Conservation (phyloP, 92 coral and sea anemone genomes). For the Parazoanthus atlanticus region DNA sequence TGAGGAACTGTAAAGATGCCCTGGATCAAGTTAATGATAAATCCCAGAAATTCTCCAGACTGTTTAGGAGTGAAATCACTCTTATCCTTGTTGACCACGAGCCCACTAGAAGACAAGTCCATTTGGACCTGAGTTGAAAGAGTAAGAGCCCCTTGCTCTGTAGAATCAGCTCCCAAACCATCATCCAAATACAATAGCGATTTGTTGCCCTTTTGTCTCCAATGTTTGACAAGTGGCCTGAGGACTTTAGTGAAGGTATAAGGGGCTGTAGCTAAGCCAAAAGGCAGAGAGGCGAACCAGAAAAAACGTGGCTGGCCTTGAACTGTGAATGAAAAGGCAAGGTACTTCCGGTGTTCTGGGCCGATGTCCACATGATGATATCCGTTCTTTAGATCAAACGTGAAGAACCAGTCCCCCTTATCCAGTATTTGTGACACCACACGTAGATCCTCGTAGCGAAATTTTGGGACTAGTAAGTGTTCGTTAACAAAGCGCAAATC, state of each 20-base stretch:
- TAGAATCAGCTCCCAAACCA: slow-evolving; percentile 5
- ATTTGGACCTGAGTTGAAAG: background rate
- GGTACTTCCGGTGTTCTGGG: slow-evolving; percentile 16
- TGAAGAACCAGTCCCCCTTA: slow-evolving; percentile 7
- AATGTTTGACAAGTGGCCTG: background rate
- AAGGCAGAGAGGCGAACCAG: background rate
- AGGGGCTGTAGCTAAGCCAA: background rate
- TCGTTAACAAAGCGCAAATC: slow-evolving; percentile 1
- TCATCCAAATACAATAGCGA: slow-evolving; percentile 54
- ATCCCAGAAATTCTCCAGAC: background rate
- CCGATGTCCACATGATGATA: slow-evolving; percentile 37
- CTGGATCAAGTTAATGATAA: background rate
- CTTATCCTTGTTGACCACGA: background rate
- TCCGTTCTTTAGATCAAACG: slow-evolving; percentile 24
- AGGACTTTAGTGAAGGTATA: background rate
- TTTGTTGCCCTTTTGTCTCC: slow-evolving; percentile 47
- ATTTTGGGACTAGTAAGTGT: slow-evolving; percentile 3
- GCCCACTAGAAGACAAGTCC: background rate
- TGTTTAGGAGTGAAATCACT: background rate
- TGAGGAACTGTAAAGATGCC: background rate
- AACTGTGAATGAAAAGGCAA: slow-evolving; percentile 19
- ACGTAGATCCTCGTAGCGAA: background rate
- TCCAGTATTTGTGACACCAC: slow-evolving; percentile 7
- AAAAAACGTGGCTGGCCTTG: background rate
- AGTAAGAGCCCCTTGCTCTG: background rate